Base-by-base conservation (phyloP, 2,113 vertebrate species). In the Turnix velox region DNA sequence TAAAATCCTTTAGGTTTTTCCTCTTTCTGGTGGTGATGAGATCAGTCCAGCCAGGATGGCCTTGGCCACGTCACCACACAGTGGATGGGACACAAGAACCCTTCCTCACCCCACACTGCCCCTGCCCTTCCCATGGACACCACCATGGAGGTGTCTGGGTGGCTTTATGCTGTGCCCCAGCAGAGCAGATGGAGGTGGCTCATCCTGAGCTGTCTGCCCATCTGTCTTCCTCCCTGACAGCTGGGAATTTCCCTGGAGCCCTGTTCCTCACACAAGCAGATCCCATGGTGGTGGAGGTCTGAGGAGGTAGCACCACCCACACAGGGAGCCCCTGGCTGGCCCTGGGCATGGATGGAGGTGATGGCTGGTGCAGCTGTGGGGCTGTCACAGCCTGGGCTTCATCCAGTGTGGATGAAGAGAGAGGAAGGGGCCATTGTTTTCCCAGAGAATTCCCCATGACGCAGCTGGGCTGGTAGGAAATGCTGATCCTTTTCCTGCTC, bases 371-470 rank as follows among this genome's bases (percentile, higher is more conserved):
- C 15, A 16, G 62, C 71, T 52, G 33, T 18, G 71, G 58, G 49
- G 48, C 40, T 79, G 91, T 87, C 84, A 87, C 74, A 84, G 62
- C 18, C 84, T 63, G 54, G 18, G 51, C 4, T 12, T 79, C 71
- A 63, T n/a, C n/a, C n/a, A n/a, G n/a, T n/a, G n/a, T n/a, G 48
- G 43, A 35, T 10, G 16, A 52, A 42, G n/a, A 46, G 55, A 46
- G 90, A 95, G 93, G 93, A 96, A 96, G 61, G 22, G 61, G 46
- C 83, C 40, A 90, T 95, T 93, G 93, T 95, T 94, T 93, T 94
- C 83, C 61, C 68, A 81, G 72, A 74, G 69, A 85, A 84, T 77
- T 93, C 79, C 48, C 88, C 59, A 3, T 92, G 92, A 92, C 49
- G 63, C 49, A 91, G 86, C 87, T 16, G 2, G 68, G 27, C 57